A percentile compares a stretch with the other conserved stretches of the same genome.
Evolutionary conservation across 2,797 vertebrate genomes (phyloP).

Genomic region (Muraenolepis orangiensis): DNA sequence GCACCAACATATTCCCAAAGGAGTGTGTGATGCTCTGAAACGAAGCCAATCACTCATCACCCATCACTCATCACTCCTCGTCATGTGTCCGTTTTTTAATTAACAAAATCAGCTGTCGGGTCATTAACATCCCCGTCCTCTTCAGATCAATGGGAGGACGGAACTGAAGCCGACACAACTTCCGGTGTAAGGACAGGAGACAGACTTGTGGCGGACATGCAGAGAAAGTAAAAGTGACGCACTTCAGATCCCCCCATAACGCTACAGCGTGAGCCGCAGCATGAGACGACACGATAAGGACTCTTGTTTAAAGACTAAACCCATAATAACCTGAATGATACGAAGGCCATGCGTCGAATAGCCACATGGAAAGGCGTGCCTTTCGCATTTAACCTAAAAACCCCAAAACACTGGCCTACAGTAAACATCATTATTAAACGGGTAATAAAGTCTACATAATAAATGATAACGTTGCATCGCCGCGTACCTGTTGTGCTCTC

Average conservation of each 20-base stretch:
- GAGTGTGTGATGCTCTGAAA: background rate
- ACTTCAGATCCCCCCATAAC: background rate
- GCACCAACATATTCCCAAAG: background rate
- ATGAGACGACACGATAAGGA: background rate
- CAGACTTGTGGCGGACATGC: background rate
- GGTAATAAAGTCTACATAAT: background rate
- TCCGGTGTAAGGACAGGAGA: background rate
- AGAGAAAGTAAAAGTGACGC: background rate
- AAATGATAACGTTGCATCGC: background rate
- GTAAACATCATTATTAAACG: background rate
- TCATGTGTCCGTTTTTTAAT: background rate
- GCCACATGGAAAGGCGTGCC: background rate
- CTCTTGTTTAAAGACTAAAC: background rate
- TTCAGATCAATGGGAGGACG: background rate
- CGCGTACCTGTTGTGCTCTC: conserved; percentile 54
- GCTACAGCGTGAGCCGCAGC: no score
- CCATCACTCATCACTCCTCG: no score
- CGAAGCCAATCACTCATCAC: background rate
- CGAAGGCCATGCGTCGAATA: background rate
- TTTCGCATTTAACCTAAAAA: background rate
- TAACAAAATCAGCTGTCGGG: background rate
- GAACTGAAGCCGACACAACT: background rate
- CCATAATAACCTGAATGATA: background rate
- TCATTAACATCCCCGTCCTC: background rate
- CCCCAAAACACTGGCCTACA: background rate